A percentile compares a stretch with the other conserved stretches of the same genome.
Conservation (phyloP, 2,113 vertebrate species). For the Puffinus mauretanicus region DNA sequence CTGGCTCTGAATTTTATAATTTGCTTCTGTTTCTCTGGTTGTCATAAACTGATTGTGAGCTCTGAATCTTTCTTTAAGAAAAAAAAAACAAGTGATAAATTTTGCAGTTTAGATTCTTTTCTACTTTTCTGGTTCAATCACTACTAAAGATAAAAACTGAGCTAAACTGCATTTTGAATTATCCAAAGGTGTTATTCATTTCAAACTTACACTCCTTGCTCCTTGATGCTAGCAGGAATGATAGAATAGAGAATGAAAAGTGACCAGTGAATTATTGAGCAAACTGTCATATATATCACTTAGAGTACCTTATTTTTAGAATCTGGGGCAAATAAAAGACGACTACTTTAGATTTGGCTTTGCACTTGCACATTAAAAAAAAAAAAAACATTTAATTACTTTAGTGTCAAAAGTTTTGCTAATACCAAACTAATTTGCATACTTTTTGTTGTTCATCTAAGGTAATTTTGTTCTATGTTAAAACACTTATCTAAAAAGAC, state of each 20-base stretch:
- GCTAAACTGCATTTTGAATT: not conserved
- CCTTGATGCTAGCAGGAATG: not conserved
- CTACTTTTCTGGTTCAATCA: not conserved
- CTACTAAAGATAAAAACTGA: not conserved
- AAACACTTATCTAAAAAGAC: not conserved
- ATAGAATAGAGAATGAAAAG: not conserved
- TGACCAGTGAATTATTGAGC: not conserved
- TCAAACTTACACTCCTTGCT: not conserved
- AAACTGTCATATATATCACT: not conserved
- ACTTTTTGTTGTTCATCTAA: conserved; percentile 1
- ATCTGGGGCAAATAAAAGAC: not conserved
- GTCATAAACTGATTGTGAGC: not conserved
- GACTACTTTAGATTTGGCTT: not conserved
- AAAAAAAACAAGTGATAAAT: not conserved
- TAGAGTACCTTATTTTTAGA: not conserved
- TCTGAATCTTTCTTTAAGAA: not conserved
- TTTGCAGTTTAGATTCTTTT: not conserved
- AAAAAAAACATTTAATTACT: not conserved
- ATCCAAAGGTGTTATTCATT: not conserved
- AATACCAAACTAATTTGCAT: not conserved
- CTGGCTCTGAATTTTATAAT: not conserved
- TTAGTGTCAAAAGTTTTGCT: not conserved
- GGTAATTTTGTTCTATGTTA: not conserved
- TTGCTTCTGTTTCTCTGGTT: not conserved
- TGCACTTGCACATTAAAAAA: not conserved